Conservation (phyloP, 1,140 invertebrate species). For the Magallana angulata region DNA sequence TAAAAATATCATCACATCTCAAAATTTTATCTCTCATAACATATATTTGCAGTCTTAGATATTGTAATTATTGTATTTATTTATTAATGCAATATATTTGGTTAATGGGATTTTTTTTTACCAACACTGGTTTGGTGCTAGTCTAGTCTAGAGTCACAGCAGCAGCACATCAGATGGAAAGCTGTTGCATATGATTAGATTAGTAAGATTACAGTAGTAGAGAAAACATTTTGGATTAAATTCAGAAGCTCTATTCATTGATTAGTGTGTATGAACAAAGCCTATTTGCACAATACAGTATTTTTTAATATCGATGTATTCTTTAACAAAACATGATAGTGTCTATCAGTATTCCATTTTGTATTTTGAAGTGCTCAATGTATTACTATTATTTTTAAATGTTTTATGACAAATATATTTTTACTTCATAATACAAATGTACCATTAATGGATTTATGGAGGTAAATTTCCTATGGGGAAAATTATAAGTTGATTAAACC, state of each 20-base stretch:
- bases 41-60: too few species aligned
- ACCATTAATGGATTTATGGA: neutral
- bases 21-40: too few species aligned
- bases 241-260: too few species aligned
- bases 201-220: neutral
- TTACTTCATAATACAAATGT: neutral
- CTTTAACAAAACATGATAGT: neutral
- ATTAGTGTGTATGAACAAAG: too few species aligned
- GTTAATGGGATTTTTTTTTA: neutral
- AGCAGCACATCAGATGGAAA: neutral
- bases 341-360: conserved; percentile 28
- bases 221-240: neutral
- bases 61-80: too few species aligned
- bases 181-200: neutral
- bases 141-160: neutral
- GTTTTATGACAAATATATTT: neutral
- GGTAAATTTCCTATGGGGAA: neutral
- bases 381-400: neutral
- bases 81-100: neutral
- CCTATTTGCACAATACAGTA: neutral
- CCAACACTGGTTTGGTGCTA: conserved; percentile 7
- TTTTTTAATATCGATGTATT: conserved; percentile 1
- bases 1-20: too few species aligned
- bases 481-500: too few species aligned
- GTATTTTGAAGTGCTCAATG: conserved; percentile 8